Evolutionary conservation across 2,113 vertebrate species (phyloP).

Genomic region (Gavialis gangeticus): DNA sequence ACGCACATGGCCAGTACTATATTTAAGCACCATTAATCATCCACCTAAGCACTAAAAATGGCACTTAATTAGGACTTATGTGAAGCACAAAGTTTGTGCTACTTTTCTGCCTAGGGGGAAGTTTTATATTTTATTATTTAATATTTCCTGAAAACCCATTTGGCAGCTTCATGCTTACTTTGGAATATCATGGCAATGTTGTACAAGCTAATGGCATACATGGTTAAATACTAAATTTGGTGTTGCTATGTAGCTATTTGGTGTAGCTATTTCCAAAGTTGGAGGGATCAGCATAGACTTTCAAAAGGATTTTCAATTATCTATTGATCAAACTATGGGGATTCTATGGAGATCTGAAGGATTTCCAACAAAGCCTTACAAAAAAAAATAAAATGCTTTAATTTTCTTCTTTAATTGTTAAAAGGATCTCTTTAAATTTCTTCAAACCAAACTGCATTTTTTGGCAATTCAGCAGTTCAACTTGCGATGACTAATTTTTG

Average conservation of each 20-base stretch:
- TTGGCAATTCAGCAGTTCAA: background rate
- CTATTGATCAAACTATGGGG: accelerated
- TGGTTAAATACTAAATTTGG: background rate
- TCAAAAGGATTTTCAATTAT: background rate
- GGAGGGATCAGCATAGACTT: background rate
- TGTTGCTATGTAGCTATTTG: background rate
- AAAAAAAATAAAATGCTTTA: background rate
- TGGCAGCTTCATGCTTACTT: background rate
- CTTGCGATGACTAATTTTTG: background rate
- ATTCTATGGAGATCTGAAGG: background rate
- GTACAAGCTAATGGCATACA: background rate
- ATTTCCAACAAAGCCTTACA: background rate
- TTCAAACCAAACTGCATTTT: background rate
- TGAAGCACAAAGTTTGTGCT: accelerated
- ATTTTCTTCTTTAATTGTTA: background rate
- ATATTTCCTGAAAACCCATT: background rate
- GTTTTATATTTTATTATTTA: background rate
- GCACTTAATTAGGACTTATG: accelerated
- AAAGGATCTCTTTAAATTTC: background rate
- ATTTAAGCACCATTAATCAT: background rate
- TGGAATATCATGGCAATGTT: background rate
- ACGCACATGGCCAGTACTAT: background rate
- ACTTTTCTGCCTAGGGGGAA: accelerated
- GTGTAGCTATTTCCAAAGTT: background rate
- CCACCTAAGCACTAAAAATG: background rate